phyloP scores from a whole-genome alignment of 1,140 invertebrate species.

The Calycopis cecrops region DNA sequence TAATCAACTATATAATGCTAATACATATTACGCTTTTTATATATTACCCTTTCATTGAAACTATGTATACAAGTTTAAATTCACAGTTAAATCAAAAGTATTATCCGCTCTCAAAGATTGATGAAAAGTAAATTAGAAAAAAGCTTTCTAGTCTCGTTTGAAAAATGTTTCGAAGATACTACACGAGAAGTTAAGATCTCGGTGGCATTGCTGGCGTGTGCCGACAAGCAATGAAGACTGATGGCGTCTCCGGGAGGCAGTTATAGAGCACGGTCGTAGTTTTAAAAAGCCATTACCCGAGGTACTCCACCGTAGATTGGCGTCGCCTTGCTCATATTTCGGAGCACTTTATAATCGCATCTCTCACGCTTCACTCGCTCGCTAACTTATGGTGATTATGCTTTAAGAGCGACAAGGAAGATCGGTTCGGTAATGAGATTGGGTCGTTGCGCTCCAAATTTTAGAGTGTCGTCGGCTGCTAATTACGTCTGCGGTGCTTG shows the following conservation, averaged over 20 bases:
- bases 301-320: slow-evolving; percentile 68
- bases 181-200: slow-evolving; percentile 64
- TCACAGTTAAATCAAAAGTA: too few species aligned
- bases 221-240: slow-evolving; percentile 73
- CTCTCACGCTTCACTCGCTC: slow-evolving; percentile 68
- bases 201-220: slow-evolving; percentile 41
- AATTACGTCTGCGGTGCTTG: slow-evolving; percentile 63
- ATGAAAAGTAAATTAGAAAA: too few species aligned
- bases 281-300: slow-evolving; percentile 74
- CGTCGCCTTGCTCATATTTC: slow-evolving; percentile 61
- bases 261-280: slow-evolving; percentile 71
- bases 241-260: slow-evolving; percentile 65
- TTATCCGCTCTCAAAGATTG: too few species aligned
- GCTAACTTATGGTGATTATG: slow-evolving; percentile 74
- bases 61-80: too few species aligned
- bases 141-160: slow-evolving; percentile 31
- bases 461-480: slow-evolving; percentile 67
- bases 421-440: slow-evolving; percentile 72
- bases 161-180: slow-evolving; percentile 58
- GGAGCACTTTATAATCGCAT: slow-evolving; percentile 73
- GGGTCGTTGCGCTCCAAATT: slow-evolving; percentile 68
- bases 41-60: too few species aligned
- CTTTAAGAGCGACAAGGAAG: slow-evolving; percentile 70
- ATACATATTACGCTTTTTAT: too few species aligned
- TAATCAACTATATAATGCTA: too few species aligned